Base-by-base conservation (phyloP, 2,888 invertebrate species). In the Drosophila cognata region DNA sequence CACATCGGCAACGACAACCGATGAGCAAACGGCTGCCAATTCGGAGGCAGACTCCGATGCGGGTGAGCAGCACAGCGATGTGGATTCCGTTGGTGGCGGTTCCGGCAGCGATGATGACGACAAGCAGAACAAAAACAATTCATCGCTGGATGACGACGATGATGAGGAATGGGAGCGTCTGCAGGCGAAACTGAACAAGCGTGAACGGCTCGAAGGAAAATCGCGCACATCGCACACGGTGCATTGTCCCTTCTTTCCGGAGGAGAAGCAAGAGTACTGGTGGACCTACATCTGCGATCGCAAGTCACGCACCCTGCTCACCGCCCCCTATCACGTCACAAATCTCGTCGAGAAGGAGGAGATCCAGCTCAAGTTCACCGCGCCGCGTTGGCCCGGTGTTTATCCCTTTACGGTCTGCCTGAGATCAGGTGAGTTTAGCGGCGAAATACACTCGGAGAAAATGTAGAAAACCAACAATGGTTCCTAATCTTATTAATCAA, bases 231-330 rank as follows among this genome's bases (percentile, higher is more conserved):
- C 99, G 18, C 99, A 99, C 92, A 95, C 96, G n/a, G 99, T 99
- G 33, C 99, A 99, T 93, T 97, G 98, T 94, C 99, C 99, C 0
- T 96, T 96, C 93, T 99, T 97, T 93, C 98, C 99, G 6, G 96
- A 96, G 94, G 97, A 97, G 81, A 98, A 99, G 93, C 99, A 99
- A 93, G 99, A 99, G 94, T 99, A 97, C 94, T 99, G 99, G 99
- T 99, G 99, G 99, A 96, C 99, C 79, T 99, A 99, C 93, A 97
- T 99, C 85, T 97, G 97, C 94, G 99, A 99, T 94, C 96, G 98
- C 88, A 99, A 98, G 94, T 97, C 97, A 81, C 96, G 96, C 92
- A 96, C 97, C 74, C 94, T 99, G 85, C 95, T 99, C 81, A 98
- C 99, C 58, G 96, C 98, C 82, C 99, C 99, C 50, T 97, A 97